Base-by-base conservation (phyloP, 2,888 invertebrate species). In the Ernsta delagoae region DNA sequence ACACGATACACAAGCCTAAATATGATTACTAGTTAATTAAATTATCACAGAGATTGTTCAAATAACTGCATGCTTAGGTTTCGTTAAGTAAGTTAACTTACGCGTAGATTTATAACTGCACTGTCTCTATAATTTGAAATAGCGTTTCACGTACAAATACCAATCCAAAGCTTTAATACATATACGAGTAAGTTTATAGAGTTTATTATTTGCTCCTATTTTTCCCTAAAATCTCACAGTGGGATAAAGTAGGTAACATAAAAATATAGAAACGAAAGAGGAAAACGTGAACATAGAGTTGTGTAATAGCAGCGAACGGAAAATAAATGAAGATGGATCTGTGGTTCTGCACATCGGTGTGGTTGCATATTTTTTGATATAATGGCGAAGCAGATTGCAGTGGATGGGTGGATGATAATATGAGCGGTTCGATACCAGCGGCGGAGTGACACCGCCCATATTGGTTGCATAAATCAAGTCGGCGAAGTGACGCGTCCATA, bases 381-480 rank as follows among this genome's bases (percentile, higher is more conserved):
- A 68, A 68, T 48, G 63, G 43, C 56, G 63, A 63, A 69, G 69
- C 69, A 61, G 63, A 68, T 68, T 63, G 68, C 68, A 63, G 36
- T 63, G 69, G 59, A 70, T 60, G 64, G 70, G 60, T 81, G 78
- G 83, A 81, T 83, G 85, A 87, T 78, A 77, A 74, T 87, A 87
- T 82, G 86, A 83, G 78, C 82, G 85, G 88, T 85, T 90, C 87
- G 87, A 88, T 89, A 89, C 86, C 83, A 84, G 80, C 76, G 75
- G 82, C 75, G 84, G 86, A 89, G 85, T 90, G 92, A 90, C 91
- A 88, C 80, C 80, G 81, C 85, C 92, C 92, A 92, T 92, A 92
- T 92, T 92, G 92, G 88, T 86, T 86, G 91, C 92, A 93, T 92
- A 93, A 93, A 93, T 93, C 92, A 93, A 89, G 87, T 85, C 79